Base-by-base conservation (phyloP, 23 tunicate species). In the Pegea sp. region DNA sequence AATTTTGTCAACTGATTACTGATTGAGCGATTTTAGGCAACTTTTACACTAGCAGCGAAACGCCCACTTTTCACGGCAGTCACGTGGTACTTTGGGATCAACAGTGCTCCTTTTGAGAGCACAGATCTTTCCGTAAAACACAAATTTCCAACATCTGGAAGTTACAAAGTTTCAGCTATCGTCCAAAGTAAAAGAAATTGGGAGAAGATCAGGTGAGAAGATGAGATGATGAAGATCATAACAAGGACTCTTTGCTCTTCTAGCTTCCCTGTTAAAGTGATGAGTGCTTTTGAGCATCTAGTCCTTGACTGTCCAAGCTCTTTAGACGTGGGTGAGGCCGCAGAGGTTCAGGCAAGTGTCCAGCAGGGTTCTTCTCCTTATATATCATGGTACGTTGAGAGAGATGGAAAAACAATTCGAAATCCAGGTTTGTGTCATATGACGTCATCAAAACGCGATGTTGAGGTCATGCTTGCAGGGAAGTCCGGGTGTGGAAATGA, bases 151-250 rank as follows among this genome's bases (percentile, higher is more conserved):
- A 38, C 46, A 11, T 38, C 46, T 38, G 46, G 46, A 16, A 8
- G 11, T 11, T 38, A 38, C 16, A 11, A 38, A 11, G 46, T 38
- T 38, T 38, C 46, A 38, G 46, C 46, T 16, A 38, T 38, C 16
- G 46, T 38, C 46, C 46, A 38, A 38, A 38, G 46, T 38, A 16
- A 16, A 8, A 38, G 11, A 11, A 16, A 16, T 38, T 38, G 11
- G 46, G 46, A 38, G 16, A 38, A 38, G 16, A 38, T 38, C 46
- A 38, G 46, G 46, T 38, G n/a, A n/a, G n/a, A n/a, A n/a, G n/a
- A n/a, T n/a, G 46, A 8, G 46, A 8, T 38, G 46, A 16, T 38
- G 16, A 38, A 38, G 16, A 38, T 8, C 16, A 38, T n/a, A n/a
- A n/a, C n/a, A n/a, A n/a, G n/a, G n/a, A n/a, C n/a, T n/a, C n/a